phyloP scores from a whole-genome alignment of 2,113 vertebrate genomes.

The Sciurus niger region DNA sequence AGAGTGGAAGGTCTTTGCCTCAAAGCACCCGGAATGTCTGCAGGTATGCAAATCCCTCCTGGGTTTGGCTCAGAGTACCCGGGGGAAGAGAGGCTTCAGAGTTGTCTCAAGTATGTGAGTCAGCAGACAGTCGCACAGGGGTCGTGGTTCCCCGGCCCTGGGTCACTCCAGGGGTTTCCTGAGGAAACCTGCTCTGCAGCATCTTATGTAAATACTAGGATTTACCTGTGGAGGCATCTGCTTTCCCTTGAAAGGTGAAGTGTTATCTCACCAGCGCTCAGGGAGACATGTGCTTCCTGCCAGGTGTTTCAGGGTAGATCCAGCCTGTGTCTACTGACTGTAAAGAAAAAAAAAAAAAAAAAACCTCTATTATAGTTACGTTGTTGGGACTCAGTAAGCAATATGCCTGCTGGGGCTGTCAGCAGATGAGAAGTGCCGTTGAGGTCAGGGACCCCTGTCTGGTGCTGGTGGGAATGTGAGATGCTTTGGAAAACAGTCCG shows the following conservation, averaged over 20 bases:
- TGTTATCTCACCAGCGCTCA: background rate
- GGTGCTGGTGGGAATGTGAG: background rate
- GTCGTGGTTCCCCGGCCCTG: background rate
- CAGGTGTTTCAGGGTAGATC: background rate
- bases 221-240: background rate
- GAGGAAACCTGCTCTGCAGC: background rate
- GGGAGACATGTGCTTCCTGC: background rate
- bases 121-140: background rate
- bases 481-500: background rate
- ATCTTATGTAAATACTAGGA: background rate
- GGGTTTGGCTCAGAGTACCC: conserved; percentile 34
- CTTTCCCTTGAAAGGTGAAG: background rate
- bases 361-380: background rate
- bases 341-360: background rate
- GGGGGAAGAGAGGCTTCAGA: background rate
- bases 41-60: conserved; percentile 90
- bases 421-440: background rate
- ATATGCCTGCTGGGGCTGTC: background rate
- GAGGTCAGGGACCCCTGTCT: too few relatives aligned
- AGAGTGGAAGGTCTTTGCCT: conserved; percentile 97
- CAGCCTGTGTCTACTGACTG: background rate
- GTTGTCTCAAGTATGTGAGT: background rate
- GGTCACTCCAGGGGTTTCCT: too few relatives aligned
- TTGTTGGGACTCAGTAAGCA: background rate
- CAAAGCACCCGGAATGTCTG: conserved; percentile 94